Evolutionary conservation across 2,888 invertebrate genomes (phyloP).

Genomic region (Cosmia trapezina): DNA sequence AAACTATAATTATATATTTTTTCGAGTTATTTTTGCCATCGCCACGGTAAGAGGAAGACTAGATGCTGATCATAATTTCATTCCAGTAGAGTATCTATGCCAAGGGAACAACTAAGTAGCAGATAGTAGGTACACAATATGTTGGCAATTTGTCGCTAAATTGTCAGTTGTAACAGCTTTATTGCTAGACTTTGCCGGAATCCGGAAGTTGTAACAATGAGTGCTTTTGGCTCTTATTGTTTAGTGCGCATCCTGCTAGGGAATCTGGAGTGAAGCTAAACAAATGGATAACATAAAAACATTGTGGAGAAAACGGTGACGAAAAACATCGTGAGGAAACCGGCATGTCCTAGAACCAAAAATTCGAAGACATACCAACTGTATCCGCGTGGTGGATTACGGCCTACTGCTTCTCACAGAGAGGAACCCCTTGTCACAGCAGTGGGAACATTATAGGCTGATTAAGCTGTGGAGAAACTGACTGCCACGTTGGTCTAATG

Average conservation of each 20-base stretch:
- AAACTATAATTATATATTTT: too few relatives aligned
- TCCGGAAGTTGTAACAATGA: conserved; percentile 32
- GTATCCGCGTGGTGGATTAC: too few relatives aligned
- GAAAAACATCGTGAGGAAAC: too few relatives aligned
- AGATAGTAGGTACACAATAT: background rate
- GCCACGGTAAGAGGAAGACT: background rate
- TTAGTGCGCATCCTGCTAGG: background rate
- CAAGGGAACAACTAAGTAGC: background rate
- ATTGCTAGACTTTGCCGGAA: background rate
- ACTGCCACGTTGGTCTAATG: background rate
- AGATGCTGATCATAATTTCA: background rate
- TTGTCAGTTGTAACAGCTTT: conserved; percentile 22
- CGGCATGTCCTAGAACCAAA: too few relatives aligned
- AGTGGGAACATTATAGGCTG: too few relatives aligned
- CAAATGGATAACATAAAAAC: background rate
- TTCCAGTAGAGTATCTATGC: background rate
- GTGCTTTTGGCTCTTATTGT: conserved; percentile 29
- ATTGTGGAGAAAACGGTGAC: background rate
- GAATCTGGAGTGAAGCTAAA: background rate
- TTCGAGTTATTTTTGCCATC: too few relatives aligned
- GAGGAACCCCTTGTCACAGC: too few relatives aligned
- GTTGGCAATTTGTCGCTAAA: conserved; percentile 4
- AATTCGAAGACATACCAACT: too few relatives aligned
- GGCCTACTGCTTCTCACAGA: too few relatives aligned
- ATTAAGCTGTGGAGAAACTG: too few relatives aligned